Evolutionary conservation across 2,888 invertebrate species (phyloP).

Genomic region (Dicranocentrus wangi): DNA sequence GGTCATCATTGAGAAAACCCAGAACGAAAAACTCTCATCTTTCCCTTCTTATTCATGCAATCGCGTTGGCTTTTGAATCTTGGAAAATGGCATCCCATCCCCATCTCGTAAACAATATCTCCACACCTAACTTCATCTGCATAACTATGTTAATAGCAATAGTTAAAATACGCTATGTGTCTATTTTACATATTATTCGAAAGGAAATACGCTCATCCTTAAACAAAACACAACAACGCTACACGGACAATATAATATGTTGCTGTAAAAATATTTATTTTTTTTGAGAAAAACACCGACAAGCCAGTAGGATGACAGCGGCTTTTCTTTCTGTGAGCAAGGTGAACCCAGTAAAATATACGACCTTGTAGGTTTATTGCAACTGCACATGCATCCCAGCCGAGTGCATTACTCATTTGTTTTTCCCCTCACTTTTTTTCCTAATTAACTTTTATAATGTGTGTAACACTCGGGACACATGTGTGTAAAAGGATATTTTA

Average conservation of each 20-base stretch:
- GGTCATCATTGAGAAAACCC: not conserved
- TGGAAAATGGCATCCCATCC: not conserved
- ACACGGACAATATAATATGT: too few relatives aligned
- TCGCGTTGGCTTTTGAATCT: not conserved
- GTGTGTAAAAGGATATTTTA: too few relatives aligned
- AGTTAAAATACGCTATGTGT: not conserved
- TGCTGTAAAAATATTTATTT: slow-evolving; percentile 44
- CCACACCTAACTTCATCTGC: too few relatives aligned
- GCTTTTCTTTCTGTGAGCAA: slow-evolving; percentile 30
- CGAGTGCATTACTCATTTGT: slow-evolving; percentile 2
- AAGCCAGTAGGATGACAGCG: not conserved
- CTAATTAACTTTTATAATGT: slow-evolving; percentile 16
- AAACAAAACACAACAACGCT: too few relatives aligned
- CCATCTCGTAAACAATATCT: too few relatives aligned
- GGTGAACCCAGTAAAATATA: slow-evolving; percentile 41
- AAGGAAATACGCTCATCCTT: slow-evolving; percentile 1
- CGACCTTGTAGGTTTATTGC: slow-evolving; percentile 50
- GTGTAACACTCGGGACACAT: not conserved
- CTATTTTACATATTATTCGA: not conserved
- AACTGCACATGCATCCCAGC: slow-evolving; percentile 38
- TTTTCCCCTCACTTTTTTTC: slow-evolving; percentile 17
- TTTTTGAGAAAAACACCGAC: slow-evolving; percentile 38
- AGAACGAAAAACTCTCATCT: not conserved
- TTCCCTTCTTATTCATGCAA: not conserved
- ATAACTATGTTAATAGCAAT: slow-evolving; percentile 24